A percentile compares a stretch with the other conserved stretches of the same genome.
phyloP scores from a whole-genome alignment of 1,140 invertebrate species.

The Lepidostoma basale region DNA sequence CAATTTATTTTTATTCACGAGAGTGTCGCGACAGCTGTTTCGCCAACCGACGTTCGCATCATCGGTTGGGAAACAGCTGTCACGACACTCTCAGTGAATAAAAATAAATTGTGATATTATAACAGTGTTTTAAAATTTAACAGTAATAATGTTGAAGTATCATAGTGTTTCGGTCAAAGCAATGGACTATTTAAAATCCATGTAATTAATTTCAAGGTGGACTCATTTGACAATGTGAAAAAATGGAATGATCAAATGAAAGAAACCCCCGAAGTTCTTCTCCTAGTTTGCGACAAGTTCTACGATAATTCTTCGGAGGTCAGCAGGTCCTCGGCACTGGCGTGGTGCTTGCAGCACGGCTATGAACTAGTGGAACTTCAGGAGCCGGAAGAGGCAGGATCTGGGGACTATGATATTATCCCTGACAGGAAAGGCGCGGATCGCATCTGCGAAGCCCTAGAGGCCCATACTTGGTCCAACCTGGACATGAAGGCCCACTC shows the following conservation, averaged over 20 bases:
- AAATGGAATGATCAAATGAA: conserved; percentile 49
- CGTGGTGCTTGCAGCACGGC: conserved; percentile 53
- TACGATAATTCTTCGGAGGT: conserved; percentile 26
- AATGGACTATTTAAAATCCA: neutral
- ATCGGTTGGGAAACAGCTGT: no score
- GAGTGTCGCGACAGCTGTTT: no score
- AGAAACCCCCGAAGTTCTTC: conserved; percentile 51
- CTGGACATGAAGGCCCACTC: conserved; percentile 69
- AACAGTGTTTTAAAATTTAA: no score
- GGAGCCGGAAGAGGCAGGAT: conserved; percentile 57
- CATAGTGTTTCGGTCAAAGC: no score
- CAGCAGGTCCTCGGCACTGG: conserved; percentile 50
- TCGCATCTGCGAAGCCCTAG: conserved; percentile 75
- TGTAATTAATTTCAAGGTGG: conserved; percentile 13
- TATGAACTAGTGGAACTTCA: conserved; percentile 79
- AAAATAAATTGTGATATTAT: no score
- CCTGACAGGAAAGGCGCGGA: conserved; percentile 71
- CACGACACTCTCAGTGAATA: no score
- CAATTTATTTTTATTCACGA: no score
- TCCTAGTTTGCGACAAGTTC: conserved; percentile 48
- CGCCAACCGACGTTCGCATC: no score
- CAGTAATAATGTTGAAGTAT: no score
- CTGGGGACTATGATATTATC: conserved; percentile 65
- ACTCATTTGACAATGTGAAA: conserved; percentile 49
- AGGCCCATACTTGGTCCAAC: conserved; percentile 81